A percentile compares a stretch with the other conserved stretches of the same genome.
Evolutionary conservation across 2,888 invertebrate genomes (phyloP).

Genomic region (Chloroclysta siterata): DNA sequence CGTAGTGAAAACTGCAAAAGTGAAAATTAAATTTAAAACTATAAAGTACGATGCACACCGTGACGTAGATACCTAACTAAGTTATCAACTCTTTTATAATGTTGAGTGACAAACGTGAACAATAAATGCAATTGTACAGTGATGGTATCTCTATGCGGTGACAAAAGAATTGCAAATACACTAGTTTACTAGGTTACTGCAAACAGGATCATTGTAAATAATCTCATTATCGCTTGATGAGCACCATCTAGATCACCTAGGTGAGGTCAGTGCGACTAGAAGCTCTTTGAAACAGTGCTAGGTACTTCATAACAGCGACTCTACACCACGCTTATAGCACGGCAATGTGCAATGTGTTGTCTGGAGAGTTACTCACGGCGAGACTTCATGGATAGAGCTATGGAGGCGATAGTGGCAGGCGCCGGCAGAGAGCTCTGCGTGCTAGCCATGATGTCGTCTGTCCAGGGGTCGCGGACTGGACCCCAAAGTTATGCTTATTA

Average conservation of each 20-base stretch:
- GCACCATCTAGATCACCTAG: background rate
- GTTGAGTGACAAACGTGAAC: conserved; percentile 19
- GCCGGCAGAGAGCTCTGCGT: conserved; percentile 46
- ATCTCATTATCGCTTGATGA: conserved; percentile 7
- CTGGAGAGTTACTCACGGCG: conserved; percentile 65
- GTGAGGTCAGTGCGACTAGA: conserved; percentile 9
- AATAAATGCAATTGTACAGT: conserved; percentile 25
- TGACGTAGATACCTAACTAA: background rate
- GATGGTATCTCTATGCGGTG: conserved; percentile 22
- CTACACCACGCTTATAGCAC: background rate
- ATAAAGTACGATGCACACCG: conserved; percentile 16
- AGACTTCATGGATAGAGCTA: conserved; percentile 76
- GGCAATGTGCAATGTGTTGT: background rate
- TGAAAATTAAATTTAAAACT: conserved; percentile 29
- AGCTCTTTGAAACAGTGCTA: conserved; percentile 9
- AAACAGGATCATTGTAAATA: conserved; percentile 13
- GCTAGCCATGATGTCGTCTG: conserved; percentile 27
- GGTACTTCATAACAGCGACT: background rate
- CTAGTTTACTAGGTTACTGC: conserved; percentile 16
- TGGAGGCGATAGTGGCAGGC: conserved; percentile 65
- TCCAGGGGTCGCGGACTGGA: conserved; percentile 34
- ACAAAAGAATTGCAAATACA: conserved; percentile 17
- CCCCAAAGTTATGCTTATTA: conserved; percentile 32
- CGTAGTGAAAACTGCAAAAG: conserved; percentile 23
- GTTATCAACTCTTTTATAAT: background rate